Evolutionary conservation across 2,888 invertebrate genomes (phyloP).

Genomic region (Eremobia ochroleuca): DNA sequence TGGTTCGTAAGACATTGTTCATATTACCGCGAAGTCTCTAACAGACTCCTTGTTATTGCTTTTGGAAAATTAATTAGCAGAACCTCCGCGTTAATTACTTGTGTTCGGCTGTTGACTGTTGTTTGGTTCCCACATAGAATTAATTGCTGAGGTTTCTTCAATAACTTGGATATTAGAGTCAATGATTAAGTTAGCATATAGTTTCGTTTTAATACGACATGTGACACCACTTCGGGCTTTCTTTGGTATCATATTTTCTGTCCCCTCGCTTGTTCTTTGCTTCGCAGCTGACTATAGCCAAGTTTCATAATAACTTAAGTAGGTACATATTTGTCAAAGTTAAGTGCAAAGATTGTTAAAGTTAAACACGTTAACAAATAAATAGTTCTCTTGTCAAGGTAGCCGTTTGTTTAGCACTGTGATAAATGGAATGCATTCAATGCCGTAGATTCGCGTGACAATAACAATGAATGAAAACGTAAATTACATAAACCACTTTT

Average conservation of each 20-base stretch:
- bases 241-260: slow-evolving; percentile 51
- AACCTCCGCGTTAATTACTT: slow-evolving; percentile 24
- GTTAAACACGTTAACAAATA: slow-evolving; percentile 27
- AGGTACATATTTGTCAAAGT: slow-evolving; percentile 17
- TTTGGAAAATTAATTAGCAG: slow-evolving; percentile 33
- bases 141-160: slow-evolving; percentile 10
- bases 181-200: slow-evolving; percentile 13
- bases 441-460: slow-evolving; percentile 23
- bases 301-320: slow-evolving; percentile 3
- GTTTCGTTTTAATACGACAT: slow-evolving; percentile 46
- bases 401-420: slow-evolving; percentile 25
- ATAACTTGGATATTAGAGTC: background rate
- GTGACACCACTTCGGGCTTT: slow-evolving; percentile 33
- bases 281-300: background rate
- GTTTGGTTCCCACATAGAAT: slow-evolving; percentile 21
- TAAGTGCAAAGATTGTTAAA: slow-evolving; percentile 18
- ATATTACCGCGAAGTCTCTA: background rate
- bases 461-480: slow-evolving; percentile 36
- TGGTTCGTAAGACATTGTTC: background rate
- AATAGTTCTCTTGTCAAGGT: slow-evolving; percentile 46
- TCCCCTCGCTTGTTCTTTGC: slow-evolving; percentile 17
- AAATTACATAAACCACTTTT: background rate
- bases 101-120: slow-evolving; percentile 15
- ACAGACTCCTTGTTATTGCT: slow-evolving; percentile 26
- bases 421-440: slow-evolving; percentile 44